phyloP scores from a whole-genome alignment of 2,113 vertebrate species.

The Laticauda laticaudata region DNA sequence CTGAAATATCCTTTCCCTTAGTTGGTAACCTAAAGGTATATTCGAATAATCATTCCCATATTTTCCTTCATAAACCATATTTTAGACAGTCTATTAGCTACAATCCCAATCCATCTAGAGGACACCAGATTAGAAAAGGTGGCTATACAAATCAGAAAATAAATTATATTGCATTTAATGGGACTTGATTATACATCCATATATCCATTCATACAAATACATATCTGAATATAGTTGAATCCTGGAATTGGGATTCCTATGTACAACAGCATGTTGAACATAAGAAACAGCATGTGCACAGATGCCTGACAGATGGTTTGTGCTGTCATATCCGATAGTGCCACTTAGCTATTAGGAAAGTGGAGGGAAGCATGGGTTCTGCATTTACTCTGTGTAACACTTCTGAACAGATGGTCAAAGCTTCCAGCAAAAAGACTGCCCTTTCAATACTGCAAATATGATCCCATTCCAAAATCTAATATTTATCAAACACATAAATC shows the following conservation, averaged over 20 bases:
- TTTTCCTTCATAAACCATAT: not conserved
- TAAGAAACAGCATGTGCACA: not conserved
- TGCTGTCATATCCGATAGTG: not conserved
- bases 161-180: not conserved
- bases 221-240: not conserved
- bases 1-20: not conserved
- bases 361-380: not conserved
- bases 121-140: not conserved
- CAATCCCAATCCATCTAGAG: not conserved
- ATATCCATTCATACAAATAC: not conserved
- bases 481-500: not conserved
- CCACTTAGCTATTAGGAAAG: constrained; percentile 1
- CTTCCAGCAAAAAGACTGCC: not conserved
- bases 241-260: not conserved
- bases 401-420: constrained; percentile 18
- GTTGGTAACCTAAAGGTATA: not conserved
- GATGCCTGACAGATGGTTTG: not conserved
- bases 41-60: not conserved
- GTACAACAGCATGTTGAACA: not conserved
- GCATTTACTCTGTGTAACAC: not conserved
- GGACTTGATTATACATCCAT: not conserved
- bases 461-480: not conserved
- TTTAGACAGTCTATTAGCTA: not conserved
- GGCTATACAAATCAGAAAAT: not conserved
- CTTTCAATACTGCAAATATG: not conserved